Base-by-base conservation (phyloP, 2,888 invertebrate species). In the Amorpha juglandis region DNA sequence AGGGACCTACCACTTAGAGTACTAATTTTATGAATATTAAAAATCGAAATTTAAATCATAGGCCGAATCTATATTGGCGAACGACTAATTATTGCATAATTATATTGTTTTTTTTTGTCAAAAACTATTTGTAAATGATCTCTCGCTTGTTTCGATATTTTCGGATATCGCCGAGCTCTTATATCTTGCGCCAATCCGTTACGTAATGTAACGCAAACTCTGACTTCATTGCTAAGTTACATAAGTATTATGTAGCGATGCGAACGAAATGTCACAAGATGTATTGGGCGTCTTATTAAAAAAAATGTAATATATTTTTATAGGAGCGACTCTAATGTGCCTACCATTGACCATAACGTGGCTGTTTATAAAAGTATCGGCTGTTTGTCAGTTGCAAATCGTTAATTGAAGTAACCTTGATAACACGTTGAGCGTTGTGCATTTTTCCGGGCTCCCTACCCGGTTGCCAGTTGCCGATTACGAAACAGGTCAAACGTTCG, bases 181-280 rank as follows among this genome's bases (percentile, higher is more conserved):
- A 74, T 86, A 77, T 78, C 85, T 83, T 77, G 75, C 73, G 71
- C 76, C 78, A 71, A 68, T 62, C 70, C 66, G 69, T 89, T 89
- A 85, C 75, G 74, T 85, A 88, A 90, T 70, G 74, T 73, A 81
- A 82, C 78, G 78, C 82, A 82, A 84, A 84, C 84, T 84, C 76
- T 80, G 82, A 83, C 84, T 88, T 81, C 80, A 80, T 82, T 82
- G 78, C 71, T 69, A 68, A 68, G 74, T 89, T 88, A 88, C 79
- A 78, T 86, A 89, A 90, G 78, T 80, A 83, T 84, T 86, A 84
- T 83, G 81, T 83, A 80, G 83, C 80, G 71, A 76, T 74, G 78
- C 79, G 78, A 78, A 81, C 83, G 79, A 86, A 78, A 86, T 87
- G 84, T 86, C 86, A 84, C 79, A 74, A 81, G 78, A 75, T 71